A percentile compares a stretch with the other conserved stretches of the same genome.
Evolutionary conservation across 2,797 vertebrate species (phyloP).

Genomic region (Sebastes flavidus): DNA sequence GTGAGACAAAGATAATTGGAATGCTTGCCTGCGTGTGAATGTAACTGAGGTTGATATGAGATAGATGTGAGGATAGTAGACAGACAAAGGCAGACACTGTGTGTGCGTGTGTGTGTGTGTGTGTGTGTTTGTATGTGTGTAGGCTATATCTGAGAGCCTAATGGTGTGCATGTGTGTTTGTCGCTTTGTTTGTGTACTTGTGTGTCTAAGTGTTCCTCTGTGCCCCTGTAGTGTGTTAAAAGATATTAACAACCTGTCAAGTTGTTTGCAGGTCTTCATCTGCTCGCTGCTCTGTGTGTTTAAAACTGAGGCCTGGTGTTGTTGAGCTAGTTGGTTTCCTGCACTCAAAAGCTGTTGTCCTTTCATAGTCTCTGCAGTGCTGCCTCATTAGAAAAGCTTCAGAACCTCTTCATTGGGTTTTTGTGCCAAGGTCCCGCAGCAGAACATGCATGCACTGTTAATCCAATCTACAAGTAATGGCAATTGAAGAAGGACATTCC

Average conservation of each 20-base stretch:
- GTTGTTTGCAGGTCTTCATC: conserved; percentile 34
- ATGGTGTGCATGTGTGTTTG: background rate
- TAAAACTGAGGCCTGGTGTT: background rate
- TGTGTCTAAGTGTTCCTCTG: background rate
- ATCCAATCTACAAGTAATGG: background rate
- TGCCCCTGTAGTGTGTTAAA: background rate
- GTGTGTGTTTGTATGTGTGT: background rate
- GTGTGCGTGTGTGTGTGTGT: background rate
- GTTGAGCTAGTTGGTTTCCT: background rate
- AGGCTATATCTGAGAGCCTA: background rate
- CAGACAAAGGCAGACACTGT: background rate
- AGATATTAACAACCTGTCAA: conserved; percentile 33
- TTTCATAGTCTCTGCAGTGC: background rate
- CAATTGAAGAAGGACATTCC: background rate
- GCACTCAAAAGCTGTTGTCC: conserved; percentile 1
- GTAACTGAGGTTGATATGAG: background rate
- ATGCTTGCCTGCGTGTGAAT: background rate
- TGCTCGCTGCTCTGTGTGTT: background rate
- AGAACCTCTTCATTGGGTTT: background rate
- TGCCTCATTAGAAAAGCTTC: conserved; percentile 26
- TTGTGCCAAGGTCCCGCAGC: conserved; percentile 3
- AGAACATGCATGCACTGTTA: background rate
- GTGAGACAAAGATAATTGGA: conserved; percentile 20
- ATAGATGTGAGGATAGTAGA: background rate
- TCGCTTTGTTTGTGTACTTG: background rate